Percentiles rank a stretch among this genome's conserved stretches.
Evolutionary conservation across 2,113 vertebrate genomes (phyloP).

Genomic region (Notechis scutatus): DNA sequence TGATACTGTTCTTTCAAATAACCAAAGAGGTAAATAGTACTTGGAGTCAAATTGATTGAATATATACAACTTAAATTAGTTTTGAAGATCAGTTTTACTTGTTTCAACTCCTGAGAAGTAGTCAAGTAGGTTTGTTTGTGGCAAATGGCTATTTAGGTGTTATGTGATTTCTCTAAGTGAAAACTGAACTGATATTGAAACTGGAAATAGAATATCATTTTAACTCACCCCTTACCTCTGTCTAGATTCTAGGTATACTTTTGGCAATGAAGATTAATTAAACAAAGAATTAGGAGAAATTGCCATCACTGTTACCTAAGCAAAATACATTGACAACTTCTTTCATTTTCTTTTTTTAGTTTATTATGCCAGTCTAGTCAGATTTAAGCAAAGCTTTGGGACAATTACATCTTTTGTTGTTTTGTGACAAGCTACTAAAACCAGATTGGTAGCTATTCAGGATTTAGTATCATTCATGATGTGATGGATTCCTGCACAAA

Average conservation of each 20-base stretch:
- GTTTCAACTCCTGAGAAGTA: slow-evolving; percentile 30
- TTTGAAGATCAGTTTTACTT: slow-evolving; percentile 39
- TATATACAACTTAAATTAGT: slow-evolving; percentile 40
- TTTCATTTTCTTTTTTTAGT: neutral
- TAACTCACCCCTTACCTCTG: slow-evolving; percentile 24
- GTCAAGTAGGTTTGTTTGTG: slow-evolving; percentile 21
- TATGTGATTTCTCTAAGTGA: slow-evolving; percentile 46
- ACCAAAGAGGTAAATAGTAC: slow-evolving; percentile 19
- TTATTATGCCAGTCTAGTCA: neutral
- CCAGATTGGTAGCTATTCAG: neutral
- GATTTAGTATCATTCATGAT: neutral
- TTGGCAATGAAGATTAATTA: neutral
- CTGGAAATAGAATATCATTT: slow-evolving; percentile 45
- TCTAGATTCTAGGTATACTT: slow-evolving; percentile 10
- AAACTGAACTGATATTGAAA: slow-evolving; percentile 36
- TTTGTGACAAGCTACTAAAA: neutral
- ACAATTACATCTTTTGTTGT: fast-evolving
- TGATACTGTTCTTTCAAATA: neutral
- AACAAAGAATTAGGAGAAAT: neutral
- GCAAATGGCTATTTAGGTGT: slow-evolving; percentile 25
- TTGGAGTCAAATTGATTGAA: slow-evolving; percentile 34
- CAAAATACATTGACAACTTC: neutral
- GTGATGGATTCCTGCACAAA: neutral
- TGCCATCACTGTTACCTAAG: neutral
- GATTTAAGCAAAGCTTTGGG: neutral